Evolutionary conservation across 2,888 invertebrate species (phyloP).

Genomic region (Unio pictorum): DNA sequence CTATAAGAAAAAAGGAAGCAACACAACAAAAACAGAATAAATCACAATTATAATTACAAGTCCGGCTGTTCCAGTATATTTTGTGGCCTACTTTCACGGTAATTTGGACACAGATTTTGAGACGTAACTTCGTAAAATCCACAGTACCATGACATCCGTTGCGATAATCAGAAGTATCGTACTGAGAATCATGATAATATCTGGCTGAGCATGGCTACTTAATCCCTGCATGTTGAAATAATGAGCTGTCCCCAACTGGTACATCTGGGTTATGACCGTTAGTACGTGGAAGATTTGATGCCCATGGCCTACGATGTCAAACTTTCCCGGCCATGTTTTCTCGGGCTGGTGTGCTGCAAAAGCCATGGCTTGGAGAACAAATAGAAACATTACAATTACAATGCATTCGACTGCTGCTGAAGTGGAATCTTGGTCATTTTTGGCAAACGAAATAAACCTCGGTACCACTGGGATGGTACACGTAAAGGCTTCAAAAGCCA

Average conservation of each 20-base stretch:
- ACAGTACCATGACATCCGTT: no score
- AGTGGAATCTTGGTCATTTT: constrained; percentile 25
- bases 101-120: no score
- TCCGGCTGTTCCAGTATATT: no score
- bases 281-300: constrained; percentile 46
- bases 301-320: constrained; percentile 56
- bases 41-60: no score
- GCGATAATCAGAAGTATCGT: no score
- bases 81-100: no score
- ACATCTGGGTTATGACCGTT: constrained; percentile 30
- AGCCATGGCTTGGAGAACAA: constrained; percentile 32
- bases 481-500: constrained; percentile 26
- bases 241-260: constrained; percentile 28
- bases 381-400: constrained; percentile 19
- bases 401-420: constrained; percentile 30
- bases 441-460: constrained; percentile 30
- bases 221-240: constrained; percentile 20
- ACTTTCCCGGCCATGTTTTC: constrained; percentile 50
- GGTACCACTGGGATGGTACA: constrained; percentile 32
- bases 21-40: no score
- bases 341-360: constrained; percentile 57
- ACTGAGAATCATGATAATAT: constrained; percentile 6
- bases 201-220: constrained; percentile 24
- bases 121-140: no score
- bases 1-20: no score